Percentiles rank a stretch among this genome's conserved stretches.
Evolutionary conservation across 2,888 invertebrate species (phyloP).

Genomic region (Galerucella calmariensis): DNA sequence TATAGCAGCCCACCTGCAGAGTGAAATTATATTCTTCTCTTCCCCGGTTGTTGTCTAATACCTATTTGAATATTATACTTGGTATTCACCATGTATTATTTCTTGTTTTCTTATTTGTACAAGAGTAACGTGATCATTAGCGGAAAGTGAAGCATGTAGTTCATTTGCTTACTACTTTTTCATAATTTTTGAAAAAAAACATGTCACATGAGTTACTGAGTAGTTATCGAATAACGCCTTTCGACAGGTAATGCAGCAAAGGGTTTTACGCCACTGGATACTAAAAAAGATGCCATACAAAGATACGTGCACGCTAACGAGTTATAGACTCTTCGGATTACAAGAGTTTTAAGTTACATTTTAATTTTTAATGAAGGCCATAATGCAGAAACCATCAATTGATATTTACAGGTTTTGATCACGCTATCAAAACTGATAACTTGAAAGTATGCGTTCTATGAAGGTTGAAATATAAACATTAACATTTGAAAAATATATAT

Average conservation of each 20-base stretch:
- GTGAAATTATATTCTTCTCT: no score
- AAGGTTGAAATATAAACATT: neutral
- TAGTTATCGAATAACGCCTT: no score
- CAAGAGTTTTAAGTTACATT: slow-evolving; percentile 16
- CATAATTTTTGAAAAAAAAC: no score
- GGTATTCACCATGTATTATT: no score
- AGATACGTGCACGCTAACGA: slow-evolving; percentile 12
- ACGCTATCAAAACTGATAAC: slow-evolving; percentile 11
- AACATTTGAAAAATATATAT: neutral
- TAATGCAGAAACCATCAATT: slow-evolving; percentile 13
- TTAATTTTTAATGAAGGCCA: slow-evolving; percentile 15
- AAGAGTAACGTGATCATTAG: no score
- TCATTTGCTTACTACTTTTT: no score
- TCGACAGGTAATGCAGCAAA: neutral
- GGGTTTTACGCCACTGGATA: slow-evolving; percentile 14
- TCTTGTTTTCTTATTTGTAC: no score
- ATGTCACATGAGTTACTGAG: no score
- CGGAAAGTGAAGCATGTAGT: no score
- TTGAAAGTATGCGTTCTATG: neutral
- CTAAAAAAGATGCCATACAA: slow-evolving; percentile 21
- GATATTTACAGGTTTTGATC: slow-evolving; percentile 8
- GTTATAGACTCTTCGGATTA: slow-evolving; percentile 16
- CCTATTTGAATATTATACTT: no score
- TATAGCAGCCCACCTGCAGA: no score
- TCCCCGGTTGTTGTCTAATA: no score